phyloP scores from a whole-genome alignment of 1,140 invertebrate species.

The Drosophila mauritiana region DNA sequence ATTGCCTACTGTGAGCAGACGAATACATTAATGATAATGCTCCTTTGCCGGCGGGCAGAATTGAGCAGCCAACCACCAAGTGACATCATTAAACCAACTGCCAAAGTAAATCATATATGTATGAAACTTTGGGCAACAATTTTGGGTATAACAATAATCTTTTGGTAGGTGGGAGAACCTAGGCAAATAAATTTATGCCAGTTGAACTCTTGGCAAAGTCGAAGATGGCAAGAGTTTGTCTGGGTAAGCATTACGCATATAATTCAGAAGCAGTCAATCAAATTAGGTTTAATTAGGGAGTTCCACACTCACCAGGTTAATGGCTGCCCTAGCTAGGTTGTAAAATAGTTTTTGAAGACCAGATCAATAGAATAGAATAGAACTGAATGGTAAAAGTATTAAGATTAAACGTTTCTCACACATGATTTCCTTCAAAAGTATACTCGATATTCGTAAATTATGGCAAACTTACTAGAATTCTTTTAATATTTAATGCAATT shows the following conservation, averaged over 20 bases:
- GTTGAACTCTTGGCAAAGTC: slow-evolving; percentile 10
- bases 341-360: background rate
- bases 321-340: background rate
- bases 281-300: slow-evolving; percentile 21
- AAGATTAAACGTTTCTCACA: too few relatives aligned
- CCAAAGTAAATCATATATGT: slow-evolving; percentile 64
- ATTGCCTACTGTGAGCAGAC: slow-evolving; percentile 59
- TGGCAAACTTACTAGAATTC: too few relatives aligned
- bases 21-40: slow-evolving; percentile 75
- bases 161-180: background rate
- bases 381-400: too few relatives aligned
- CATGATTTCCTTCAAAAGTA: too few relatives aligned
- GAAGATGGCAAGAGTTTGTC: slow-evolving; percentile 23
- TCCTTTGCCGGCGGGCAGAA: slow-evolving; percentile 48
- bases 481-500: background rate
- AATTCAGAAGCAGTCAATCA: slow-evolving; percentile 29
- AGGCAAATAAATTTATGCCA: slow-evolving; percentile 28
- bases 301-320: background rate
- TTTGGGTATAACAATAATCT: slow-evolving; percentile 10
- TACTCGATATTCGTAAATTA: too few relatives aligned
- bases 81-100: slow-evolving; percentile 70
- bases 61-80: slow-evolving; percentile 44
- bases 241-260: slow-evolving; percentile 25
- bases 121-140: slow-evolving; percentile 22
- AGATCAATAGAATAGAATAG: too few relatives aligned